Evolutionary conservation across 2,113 vertebrate genomes (phyloP).

Genomic region (Anthoscopus minutus): DNA sequence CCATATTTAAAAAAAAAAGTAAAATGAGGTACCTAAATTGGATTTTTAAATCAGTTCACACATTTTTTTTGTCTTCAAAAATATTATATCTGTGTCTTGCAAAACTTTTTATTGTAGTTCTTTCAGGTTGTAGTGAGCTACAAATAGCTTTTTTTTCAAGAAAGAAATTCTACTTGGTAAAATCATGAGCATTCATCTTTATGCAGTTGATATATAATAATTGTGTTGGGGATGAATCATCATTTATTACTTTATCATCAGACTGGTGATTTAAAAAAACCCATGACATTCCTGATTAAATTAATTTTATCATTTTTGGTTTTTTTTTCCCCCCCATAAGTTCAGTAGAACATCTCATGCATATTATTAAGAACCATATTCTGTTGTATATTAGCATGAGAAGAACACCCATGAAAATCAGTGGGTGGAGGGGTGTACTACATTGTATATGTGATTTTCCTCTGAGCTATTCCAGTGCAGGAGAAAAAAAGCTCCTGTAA

Average conservation of each 20-base stretch:
- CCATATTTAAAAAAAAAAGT: neutral
- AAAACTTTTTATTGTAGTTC: neutral
- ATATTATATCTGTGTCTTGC: neutral
- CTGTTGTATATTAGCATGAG: conserved; percentile 18
- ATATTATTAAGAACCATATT: conserved; percentile 37
- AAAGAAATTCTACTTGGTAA: neutral
- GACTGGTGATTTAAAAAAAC: neutral
- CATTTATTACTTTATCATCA: conserved; percentile 60
- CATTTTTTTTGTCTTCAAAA: neutral
- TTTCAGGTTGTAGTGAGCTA: neutral
- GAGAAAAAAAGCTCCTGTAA: neutral
- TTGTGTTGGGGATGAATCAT: conserved; percentile 50
- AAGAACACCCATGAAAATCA: conserved; percentile 41
- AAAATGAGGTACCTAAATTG: neutral
- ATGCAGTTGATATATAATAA: conserved; percentile 4
- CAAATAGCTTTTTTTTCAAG: neutral
- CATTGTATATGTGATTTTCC: neutral
- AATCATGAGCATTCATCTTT: conserved; percentile 24
- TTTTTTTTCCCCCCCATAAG: neutral
- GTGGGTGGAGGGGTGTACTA: conserved; percentile 15
- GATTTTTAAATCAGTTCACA: neutral
- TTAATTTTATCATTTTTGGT: conserved; percentile 32
- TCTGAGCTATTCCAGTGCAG: conserved; percentile 12
- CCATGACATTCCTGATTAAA: conserved; percentile 27
- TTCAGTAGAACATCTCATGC: conserved; percentile 44